Conservation (phyloP, 2,113 vertebrate genomes). For the Phyllostomus discolor region DNA sequence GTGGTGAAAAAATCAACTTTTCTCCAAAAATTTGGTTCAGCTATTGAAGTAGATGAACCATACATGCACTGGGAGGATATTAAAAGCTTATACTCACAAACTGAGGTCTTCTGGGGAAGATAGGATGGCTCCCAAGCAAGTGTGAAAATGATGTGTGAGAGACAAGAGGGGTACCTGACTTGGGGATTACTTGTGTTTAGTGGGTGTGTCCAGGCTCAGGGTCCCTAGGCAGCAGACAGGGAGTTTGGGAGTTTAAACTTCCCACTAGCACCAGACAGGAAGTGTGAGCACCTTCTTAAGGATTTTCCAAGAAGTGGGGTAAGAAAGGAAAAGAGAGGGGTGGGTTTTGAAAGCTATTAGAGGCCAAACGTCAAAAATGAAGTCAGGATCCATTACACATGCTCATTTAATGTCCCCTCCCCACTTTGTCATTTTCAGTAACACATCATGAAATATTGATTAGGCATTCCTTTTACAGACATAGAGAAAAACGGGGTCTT, state of each 20-base stretch:
- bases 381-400: neutral
- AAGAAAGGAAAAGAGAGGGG: neutral
- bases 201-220: neutral
- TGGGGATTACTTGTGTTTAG: neutral
- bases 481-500: neutral
- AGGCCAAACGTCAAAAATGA: neutral
- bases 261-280: neutral
- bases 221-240: neutral
- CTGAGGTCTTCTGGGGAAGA: neutral
- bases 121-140: neutral
- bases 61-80: neutral
- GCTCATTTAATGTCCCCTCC: neutral
- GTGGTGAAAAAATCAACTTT: neutral
- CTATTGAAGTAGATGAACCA: neutral
- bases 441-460: neutral
- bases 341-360: neutral
- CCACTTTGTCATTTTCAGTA: neutral
- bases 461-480: neutral
- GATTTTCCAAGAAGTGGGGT: neutral
- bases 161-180: neutral
- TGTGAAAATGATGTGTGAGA: neutral
- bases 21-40: neutral
- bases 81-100: neutral
- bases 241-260: neutral
- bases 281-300: fast-evolving